A percentile compares a stretch with the other conserved stretches of the same genome.
Evolutionary conservation across 2,888 invertebrate species (phyloP).

Genomic region (Clusia tigrina): DNA sequence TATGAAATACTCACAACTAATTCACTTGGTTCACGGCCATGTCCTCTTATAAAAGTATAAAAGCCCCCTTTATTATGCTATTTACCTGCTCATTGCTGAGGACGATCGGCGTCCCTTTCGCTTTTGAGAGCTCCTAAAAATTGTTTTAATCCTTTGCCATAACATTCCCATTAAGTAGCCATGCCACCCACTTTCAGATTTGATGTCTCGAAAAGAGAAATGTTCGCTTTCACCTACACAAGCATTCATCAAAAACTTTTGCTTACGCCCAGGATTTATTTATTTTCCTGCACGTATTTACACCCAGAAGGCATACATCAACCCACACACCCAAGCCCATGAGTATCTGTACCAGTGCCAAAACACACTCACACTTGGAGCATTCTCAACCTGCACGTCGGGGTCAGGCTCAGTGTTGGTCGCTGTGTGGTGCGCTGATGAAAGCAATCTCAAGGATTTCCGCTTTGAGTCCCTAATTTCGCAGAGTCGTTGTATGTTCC

Average conservation of each 20-base stretch:
- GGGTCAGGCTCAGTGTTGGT: neutral
- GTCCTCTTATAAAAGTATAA: too few relatives aligned
- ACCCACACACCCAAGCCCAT: slow-evolving; percentile 24
- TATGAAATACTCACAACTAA: too few relatives aligned
- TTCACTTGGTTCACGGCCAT: too few relatives aligned
- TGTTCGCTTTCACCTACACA: neutral
- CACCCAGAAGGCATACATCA: slow-evolving; percentile 42
- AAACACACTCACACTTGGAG: slow-evolving; percentile 12
- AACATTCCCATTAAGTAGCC: neutral
- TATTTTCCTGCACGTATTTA: slow-evolving; percentile 59
- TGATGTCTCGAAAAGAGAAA: too few relatives aligned
- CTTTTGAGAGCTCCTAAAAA: neutral
- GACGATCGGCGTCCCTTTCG: neutral
- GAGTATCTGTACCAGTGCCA: slow-evolving; percentile 13
- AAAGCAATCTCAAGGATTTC: slow-evolving; percentile 54
- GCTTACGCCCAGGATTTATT: slow-evolving; percentile 56
- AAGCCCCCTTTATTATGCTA: too few relatives aligned
- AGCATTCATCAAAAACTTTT: slow-evolving; percentile 55
- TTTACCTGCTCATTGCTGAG: too few relatives aligned
- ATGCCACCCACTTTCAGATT: neutral
- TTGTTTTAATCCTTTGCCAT: neutral
- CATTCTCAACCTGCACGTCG: slow-evolving; percentile 25
- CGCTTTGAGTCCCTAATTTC: slow-evolving; percentile 36
- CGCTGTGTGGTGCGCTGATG: neutral
- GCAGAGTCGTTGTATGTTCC: neutral